Conservation (phyloP, 2,113 vertebrate species). For the crab-eating macaque (Macaca fascicularis) region DNA sequence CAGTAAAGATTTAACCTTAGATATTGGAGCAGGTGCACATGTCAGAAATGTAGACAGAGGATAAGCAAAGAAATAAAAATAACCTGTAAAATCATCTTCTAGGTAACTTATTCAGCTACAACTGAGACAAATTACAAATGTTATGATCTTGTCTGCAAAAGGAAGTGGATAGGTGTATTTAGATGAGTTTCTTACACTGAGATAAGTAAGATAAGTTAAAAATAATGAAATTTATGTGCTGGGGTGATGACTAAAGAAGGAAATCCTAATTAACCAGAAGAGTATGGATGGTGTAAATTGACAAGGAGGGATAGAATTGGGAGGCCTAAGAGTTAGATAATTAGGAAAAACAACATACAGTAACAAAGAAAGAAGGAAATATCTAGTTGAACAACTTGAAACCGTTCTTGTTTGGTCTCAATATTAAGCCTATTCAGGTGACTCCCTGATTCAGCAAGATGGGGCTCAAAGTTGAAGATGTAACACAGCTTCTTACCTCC, state of each 20-base stretch:
- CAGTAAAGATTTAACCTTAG: slow-evolving; percentile 15
- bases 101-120: not conserved
- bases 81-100: not conserved
- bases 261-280: not conserved
- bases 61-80: slow-evolving; percentile 15
- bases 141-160: slow-evolving; percentile 12
- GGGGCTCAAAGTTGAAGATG: not conserved
- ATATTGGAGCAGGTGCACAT: not conserved
- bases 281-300: not conserved
- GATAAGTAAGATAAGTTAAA: slow-evolving; percentile 23
- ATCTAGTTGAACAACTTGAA: not conserved
- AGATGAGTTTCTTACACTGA: slow-evolving; percentile 12
- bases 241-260: slow-evolving; percentile 20
- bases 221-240: not conserved
- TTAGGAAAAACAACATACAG: not conserved
- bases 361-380: not conserved
- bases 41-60: not conserved
- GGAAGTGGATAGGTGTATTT: not conserved
- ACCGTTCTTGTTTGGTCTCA: not conserved
- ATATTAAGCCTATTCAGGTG: not conserved
- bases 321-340: not conserved
- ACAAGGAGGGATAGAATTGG: not conserved
- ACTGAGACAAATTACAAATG: not conserved
- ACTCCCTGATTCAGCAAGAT: not conserved
- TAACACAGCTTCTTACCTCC: not conserved